Evolutionary conservation across 2,113 vertebrate species (phyloP).

Genomic region (Vombatus ursinus): DNA sequence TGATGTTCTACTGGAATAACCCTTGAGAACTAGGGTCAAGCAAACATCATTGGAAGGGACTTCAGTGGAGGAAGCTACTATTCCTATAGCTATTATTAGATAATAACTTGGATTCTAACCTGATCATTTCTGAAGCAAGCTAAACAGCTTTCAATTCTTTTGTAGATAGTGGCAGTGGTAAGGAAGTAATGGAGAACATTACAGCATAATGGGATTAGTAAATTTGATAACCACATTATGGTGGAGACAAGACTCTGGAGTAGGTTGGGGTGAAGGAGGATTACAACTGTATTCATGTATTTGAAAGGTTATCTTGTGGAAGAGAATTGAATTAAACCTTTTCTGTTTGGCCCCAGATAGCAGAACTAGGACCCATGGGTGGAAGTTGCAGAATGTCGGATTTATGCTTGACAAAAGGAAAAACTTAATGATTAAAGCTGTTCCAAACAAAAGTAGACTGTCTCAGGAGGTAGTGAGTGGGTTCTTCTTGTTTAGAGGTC

Average conservation of each 20-base stretch:
- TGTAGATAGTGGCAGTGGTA: neutral
- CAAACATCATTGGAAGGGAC: neutral
- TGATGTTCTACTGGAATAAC: neutral
- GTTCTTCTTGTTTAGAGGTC: neutral
- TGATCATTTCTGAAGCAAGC: neutral
- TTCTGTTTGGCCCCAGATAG: neutral
- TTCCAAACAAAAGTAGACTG: neutral
- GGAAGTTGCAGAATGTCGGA: neutral
- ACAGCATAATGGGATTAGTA: neutral
- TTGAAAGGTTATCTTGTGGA: neutral
- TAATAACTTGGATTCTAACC: neutral
- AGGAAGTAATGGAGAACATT: neutral
- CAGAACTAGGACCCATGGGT: neutral
- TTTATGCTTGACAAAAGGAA: neutral
- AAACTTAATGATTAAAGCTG: neutral
- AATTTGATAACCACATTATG: neutral
- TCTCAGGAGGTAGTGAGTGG: neutral
- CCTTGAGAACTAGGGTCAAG: neutral
- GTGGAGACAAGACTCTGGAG: neutral
- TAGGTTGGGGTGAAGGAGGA: neutral
- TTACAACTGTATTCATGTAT: neutral
- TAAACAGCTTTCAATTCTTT: neutral
- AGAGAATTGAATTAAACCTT: neutral
- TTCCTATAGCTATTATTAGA: conserved; percentile 14
- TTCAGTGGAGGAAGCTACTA: neutral